Conservation (phyloP, 53 echinoderm and acorn worm species). For the Patiria pectinifera region DNA sequence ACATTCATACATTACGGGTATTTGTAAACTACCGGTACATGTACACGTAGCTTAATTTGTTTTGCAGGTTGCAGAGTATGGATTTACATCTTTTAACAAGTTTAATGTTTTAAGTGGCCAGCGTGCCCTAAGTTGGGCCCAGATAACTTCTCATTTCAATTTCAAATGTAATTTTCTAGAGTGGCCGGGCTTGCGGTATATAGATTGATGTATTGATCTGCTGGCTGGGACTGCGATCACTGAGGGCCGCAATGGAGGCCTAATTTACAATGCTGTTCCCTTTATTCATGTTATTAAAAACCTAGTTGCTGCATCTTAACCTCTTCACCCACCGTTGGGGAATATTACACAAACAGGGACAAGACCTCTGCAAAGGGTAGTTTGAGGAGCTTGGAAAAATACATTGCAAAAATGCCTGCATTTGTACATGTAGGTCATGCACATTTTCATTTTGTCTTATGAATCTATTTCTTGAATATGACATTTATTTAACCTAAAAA, state of each 20-base stretch:
- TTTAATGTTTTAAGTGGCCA: background rate
- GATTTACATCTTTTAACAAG: background rate
- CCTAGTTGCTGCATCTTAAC: no score
- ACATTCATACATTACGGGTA: background rate
- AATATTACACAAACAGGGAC: no score
- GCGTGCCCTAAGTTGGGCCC: background rate
- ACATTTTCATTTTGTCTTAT: no score
- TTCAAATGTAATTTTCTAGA: slow-evolving; percentile 53
- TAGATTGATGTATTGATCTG: slow-evolving; percentile 11
- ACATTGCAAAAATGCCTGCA: no score
- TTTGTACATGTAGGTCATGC: no score
- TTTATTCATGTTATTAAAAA: no score
- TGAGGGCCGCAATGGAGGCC: background rate
- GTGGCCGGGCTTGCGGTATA: background rate
- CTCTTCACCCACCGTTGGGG: no score
- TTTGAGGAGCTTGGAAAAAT: no score
- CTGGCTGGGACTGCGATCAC: background rate
- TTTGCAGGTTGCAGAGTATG: background rate
- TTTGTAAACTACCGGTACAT: background rate
- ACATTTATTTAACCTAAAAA: no score
- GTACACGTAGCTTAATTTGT: background rate
- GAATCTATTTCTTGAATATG: no score
- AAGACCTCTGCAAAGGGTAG: no score
- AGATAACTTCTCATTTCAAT: slow-evolving; percentile 18
- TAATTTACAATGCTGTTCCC: background rate